These are phyloP conservation scores for Tanaodytes sp. DNA, from an alignment of 2,888 invertebrate genomes.

Conservation along the genomic window DNA sequence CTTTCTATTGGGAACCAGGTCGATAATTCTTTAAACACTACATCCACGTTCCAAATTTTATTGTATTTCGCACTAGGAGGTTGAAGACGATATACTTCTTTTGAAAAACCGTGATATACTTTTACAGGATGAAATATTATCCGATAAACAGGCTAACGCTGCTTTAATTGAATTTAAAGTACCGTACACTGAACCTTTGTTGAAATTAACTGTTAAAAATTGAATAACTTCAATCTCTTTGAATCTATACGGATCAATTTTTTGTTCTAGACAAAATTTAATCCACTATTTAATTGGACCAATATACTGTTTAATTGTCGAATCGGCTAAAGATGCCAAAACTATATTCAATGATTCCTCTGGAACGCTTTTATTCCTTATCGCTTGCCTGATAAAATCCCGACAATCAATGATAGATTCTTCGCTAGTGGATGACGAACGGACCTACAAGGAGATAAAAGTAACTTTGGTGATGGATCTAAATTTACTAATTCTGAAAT, in stretches of 20 bases:
- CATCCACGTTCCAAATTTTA: neutral
- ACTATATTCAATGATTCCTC: constrained; percentile 37
- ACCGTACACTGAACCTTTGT: constrained; percentile 48
- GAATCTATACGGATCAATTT: constrained; percentile 9
- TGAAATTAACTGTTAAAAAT: constrained; percentile 34
- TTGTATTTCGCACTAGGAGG: neutral
- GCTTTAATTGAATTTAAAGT: constrained; percentile 57
- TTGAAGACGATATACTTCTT: neutral
- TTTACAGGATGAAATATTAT: neutral
- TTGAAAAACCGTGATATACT: neutral
- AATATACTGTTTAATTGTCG: constrained; percentile 47
- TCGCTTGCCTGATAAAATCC: constrained; percentile 7
- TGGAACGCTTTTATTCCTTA: constrained; percentile 26
- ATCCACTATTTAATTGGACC: constrained; percentile 48
- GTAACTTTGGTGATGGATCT: neutral
- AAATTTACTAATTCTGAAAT: constrained; percentile 4
- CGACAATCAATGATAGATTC: constrained; percentile 12
- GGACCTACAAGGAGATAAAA: constrained; percentile 16
- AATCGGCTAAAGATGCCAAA: constrained; percentile 54
- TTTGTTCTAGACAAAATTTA: constrained; percentile 46
- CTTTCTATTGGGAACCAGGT: neutral
- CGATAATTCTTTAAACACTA: neutral
- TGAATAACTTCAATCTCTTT: constrained; percentile 24
- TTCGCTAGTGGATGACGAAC: constrained; percentile 6
- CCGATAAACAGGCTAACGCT: constrained; percentile 49